These are phyloP conservation scores for Sicus ferrugineus DNA, from an alignment of 2,888 invertebrate species.

Conservation along the genomic window DNA sequence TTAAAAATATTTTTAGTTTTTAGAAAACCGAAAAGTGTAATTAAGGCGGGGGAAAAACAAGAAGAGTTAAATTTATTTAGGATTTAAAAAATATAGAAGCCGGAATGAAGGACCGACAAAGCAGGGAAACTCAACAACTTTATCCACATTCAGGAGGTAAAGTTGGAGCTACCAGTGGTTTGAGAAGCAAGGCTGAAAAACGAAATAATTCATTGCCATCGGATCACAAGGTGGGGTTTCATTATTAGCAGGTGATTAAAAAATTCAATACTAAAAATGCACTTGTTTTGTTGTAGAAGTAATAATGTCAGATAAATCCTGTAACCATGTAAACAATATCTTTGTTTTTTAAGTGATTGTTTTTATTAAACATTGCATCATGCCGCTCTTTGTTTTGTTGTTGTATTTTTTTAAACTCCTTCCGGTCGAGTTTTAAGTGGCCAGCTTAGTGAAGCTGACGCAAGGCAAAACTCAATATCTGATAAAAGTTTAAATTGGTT, in stretches of 20 bases:
- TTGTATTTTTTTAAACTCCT: no score
- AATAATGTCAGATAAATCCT: not conserved
- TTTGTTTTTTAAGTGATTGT: no score
- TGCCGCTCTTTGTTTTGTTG: no score
- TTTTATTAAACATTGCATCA: no score
- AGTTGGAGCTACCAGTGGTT: not conserved
- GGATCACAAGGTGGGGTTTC: not conserved
- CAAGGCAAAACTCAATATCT: no score
- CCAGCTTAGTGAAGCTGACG: no score
- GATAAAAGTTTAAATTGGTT: no score
- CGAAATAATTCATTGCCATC: not conserved
- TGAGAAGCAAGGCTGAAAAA: not conserved
- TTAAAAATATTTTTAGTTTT: slow-evolving; percentile 12
- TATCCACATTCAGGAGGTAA: slow-evolving; percentile 27
- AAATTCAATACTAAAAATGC: no score
- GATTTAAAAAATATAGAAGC: not conserved
- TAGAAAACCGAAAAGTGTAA: slow-evolving; percentile 2
- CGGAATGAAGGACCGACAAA: slow-evolving; percentile 3
- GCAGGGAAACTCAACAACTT: slow-evolving; percentile 43
- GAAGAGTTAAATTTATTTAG: not conserved
- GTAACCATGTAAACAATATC: not conserved
- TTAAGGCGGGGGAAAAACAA: not conserved
- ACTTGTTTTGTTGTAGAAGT: no score
- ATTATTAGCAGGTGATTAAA: not conserved
- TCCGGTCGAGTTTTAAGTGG: no score